Conservation (phyloP, 2,888 invertebrate species). For the Athalia circularis region DNA sequence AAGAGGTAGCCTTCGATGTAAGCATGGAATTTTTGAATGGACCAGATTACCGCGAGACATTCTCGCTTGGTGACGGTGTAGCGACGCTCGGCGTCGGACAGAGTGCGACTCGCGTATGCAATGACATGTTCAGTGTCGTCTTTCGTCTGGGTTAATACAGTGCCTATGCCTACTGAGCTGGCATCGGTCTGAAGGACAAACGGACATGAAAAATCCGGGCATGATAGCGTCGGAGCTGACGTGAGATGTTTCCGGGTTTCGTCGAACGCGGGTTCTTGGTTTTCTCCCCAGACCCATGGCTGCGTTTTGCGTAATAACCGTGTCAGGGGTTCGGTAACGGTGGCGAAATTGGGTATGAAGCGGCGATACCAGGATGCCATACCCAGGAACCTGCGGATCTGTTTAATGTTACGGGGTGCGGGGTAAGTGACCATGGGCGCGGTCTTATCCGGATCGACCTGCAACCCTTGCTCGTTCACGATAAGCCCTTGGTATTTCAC, state of each 20-base stretch:
- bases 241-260: no score
- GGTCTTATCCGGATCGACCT: no score
- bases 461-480: no score
- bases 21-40: no score
- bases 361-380: slow-evolving; percentile 9
- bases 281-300: slow-evolving; percentile 33
- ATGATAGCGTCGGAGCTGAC: slow-evolving; percentile 48
- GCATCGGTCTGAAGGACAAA: slow-evolving; percentile 51
- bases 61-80: no score
- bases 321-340: slow-evolving; percentile 33
- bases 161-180: slow-evolving; percentile 41
- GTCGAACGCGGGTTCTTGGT: slow-evolving; percentile 24
- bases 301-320: slow-evolving; percentile 34
- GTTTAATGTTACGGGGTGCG: no score
- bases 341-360: background rate
- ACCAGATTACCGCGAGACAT: no score
- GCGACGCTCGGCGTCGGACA: no score
- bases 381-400: slow-evolving; percentile 39
- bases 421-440: no score
- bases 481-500: no score
- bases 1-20: no score
- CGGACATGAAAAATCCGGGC: slow-evolving; percentile 52
- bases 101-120: no score
- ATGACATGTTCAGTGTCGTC: slow-evolving; percentile 14
- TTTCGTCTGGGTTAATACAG: slow-evolving; percentile 36